Base-by-base conservation (phyloP, 2,888 invertebrate genomes). In the Phortica okadai region DNA sequence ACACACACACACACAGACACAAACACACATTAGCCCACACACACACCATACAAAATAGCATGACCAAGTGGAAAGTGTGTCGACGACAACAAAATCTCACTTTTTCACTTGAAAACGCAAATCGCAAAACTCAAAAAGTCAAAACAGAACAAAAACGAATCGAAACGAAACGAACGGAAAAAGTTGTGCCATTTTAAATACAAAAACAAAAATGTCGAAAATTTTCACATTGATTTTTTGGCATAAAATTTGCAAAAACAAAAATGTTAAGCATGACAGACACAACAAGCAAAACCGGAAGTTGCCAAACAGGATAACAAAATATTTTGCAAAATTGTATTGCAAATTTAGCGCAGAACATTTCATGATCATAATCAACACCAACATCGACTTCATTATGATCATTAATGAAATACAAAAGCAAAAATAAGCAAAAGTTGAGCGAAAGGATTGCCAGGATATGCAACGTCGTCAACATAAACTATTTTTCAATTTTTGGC, bases 401-500 rank as follows among this genome's bases (percentile, higher is more conserved):
- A 33, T 2, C 33, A 33, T 33, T 33, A 33, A 33, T 1, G 4
- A 33, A 33, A 33, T 33, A 33, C 33, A 33, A 33, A 33, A 33
- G 4, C 33, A 33, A 33, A 33, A 33, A 33, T 33, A 33, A 33
- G 45, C 45, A 45, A 45, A 6, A 0, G 21, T 21, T 45, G 10
- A 50, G 2, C 2, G 50, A 8, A 11, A 14, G 50, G 4, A 50
- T 50, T 50, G 50, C 50, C 50, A 50, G 50, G 50, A 50, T 50
- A 50, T 50, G 50, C 50, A 33, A 14, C 50, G 50, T 8, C 50
- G 50, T 11, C 50, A 21, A 11, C 10, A 62, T 62, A 62, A 62
- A 62, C 62, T 21, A 62, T 62, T 62, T 45, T 69, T 69, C 21
- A 16, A 45, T 45, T 69, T 50, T 69, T 69, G 41, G 41, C 69